Conservation (phyloP, 2,888 invertebrate species). For the Pseudococcus viburni region DNA sequence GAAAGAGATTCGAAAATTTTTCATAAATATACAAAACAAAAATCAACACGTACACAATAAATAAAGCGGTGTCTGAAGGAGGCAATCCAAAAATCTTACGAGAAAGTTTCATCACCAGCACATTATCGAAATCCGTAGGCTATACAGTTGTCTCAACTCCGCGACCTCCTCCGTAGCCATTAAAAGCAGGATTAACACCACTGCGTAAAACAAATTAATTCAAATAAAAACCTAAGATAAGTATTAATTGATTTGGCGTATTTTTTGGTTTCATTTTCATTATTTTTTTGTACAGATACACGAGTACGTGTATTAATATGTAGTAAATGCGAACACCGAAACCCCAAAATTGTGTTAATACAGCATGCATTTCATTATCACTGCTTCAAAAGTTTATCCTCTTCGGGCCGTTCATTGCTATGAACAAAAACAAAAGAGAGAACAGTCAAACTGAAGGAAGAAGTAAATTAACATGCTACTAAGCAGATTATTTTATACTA, state of each 20-base stretch:
- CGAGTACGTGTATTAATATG: constrained; percentile 3
- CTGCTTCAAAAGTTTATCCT: constrained; percentile 66
- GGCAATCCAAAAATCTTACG: not conserved
- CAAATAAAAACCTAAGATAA: constrained; percentile 45
- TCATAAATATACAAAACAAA: not conserved
- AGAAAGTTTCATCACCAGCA: not conserved
- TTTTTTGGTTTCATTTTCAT: not conserved
- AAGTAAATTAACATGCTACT: constrained; percentile 51
- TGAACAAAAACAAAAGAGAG: constrained; percentile 63
- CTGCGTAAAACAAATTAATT: constrained; percentile 50
- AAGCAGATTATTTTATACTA: constrained; percentile 48
- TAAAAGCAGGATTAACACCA: constrained; percentile 45
- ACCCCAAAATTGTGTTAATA: constrained; percentile 63
- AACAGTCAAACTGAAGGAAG: constrained; percentile 61
- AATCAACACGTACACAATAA: not conserved
- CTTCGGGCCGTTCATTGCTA: constrained; percentile 66
- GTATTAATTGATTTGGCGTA: constrained; percentile 38
- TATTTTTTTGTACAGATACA: constrained; percentile 44
- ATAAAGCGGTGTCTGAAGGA: constrained; percentile 28
- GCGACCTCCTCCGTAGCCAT: constrained; percentile 59
- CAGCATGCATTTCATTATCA: constrained; percentile 62
- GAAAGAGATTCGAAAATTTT: constrained; percentile 51
- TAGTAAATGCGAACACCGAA: constrained; percentile 60
- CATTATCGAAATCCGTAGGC: not conserved
- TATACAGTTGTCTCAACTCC: constrained; percentile 58